Conservation (phyloP, 2,113 vertebrate species). For the Caranx ignobilis region DNA sequence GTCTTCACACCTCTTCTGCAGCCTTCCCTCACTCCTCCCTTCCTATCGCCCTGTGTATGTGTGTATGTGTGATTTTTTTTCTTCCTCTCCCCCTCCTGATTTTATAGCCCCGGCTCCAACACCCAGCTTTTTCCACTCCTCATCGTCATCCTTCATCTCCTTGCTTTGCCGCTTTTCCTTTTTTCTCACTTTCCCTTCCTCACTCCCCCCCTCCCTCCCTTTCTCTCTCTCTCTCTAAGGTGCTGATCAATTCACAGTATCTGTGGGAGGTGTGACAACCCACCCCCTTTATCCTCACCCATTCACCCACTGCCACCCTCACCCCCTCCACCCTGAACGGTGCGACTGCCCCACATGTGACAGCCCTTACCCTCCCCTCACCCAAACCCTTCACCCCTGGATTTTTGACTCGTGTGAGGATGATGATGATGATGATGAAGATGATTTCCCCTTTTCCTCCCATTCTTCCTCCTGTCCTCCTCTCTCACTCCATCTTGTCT, state of each 20-base stretch:
- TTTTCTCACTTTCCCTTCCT: conserved; percentile 66
- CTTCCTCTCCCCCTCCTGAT: conserved; percentile 2
- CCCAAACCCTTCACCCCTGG: conserved; percentile 39
- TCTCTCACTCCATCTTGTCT: conserved; percentile 45
- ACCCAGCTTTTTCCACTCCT: conserved; percentile 66
- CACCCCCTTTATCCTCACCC: conserved; percentile 46
- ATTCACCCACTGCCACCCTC: conserved; percentile 45
- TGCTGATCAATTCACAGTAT: conserved; percentile 89
- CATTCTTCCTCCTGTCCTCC: conserved; percentile 14
- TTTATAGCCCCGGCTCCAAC: conserved; percentile 63
- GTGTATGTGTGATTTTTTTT: no score
- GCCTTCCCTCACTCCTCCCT: conserved; percentile 49
- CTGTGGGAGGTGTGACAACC: conserved; percentile 79
- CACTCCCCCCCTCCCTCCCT: conserved; percentile 53
- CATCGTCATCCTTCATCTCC: conserved; percentile 63
- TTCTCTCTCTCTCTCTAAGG: conserved; percentile 72
- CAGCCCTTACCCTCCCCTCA: conserved; percentile 33
- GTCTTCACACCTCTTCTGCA: conserved; percentile 83
- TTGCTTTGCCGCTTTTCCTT: conserved; percentile 51
- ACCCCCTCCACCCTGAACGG: conserved; percentile 50
- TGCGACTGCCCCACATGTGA: conserved; percentile 64
- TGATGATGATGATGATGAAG: conserved; percentile 23
- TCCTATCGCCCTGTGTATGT: conserved; percentile 22
- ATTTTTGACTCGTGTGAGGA: conserved; percentile 5
- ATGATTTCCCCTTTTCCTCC: conserved; percentile 9